Evolutionary conservation across 2,888 invertebrate genomes (phyloP), one percentile per base, ranked within the genome.

Genomic region (Enoplolaimus lenunculus): DNA sequence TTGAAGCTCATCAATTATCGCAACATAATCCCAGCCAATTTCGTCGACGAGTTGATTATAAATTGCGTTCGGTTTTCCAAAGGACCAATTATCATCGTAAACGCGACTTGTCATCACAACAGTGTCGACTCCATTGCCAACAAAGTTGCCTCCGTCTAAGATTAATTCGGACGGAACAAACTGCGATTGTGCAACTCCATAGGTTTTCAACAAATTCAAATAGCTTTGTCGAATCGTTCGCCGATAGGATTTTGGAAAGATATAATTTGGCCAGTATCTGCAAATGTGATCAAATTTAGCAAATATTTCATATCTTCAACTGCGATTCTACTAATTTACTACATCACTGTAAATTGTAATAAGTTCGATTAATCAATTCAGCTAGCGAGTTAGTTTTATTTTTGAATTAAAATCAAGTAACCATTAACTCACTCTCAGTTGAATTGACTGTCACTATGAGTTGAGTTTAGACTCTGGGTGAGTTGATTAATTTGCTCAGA

Each of bases 251-350:
- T 45, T 45, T 45, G 45, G 45, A 21, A 45, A 45, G 45, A 45
- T 45, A 45, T 45, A 45, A 45, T 45, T 45, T 45, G 45, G 45
- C 45, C 45, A 45, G 45, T 45, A 45, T n/a, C n/a, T n/a, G n/a
- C n/a, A n/a, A n/a, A n/a, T n/a, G n/a, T n/a, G n/a, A n/a, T n/a
- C n/a, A n/a, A n/a, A n/a, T n/a, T n/a, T n/a, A n/a, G n/a, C n/a
- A n/a, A n/a, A n/a, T n/a, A n/a, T n/a, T n/a, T n/a, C n/a, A n/a
- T n/a, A n/a, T n/a, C n/a, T n/a, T n/a, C n/a, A n/a, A n/a, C n/a
- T n/a, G n/a, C n/a, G n/a, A n/a, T n/a, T n/a, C n/a, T n/a, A n/a
- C n/a, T n/a, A n/a, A n/a, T n/a, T n/a, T n/a, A n/a, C n/a, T n/a
- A n/a, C n/a, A n/a, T n/a, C n/a, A n/a, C n/a, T n/a, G n/a, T n/a